phyloP scores from a whole-genome alignment of 1,140 invertebrate genomes.

The Drosophila oshimai region DNA sequence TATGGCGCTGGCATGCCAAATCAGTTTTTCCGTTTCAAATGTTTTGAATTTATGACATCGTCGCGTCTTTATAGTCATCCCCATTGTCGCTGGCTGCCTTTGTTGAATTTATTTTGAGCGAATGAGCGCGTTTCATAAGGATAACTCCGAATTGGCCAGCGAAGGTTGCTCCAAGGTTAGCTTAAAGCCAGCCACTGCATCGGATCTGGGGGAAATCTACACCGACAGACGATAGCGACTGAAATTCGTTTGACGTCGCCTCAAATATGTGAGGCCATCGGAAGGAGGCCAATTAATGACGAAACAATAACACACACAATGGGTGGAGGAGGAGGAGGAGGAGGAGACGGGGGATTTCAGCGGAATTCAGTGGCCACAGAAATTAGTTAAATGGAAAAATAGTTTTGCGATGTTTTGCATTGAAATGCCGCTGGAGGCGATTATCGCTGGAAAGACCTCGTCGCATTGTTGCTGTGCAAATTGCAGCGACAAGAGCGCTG shows the following conservation, averaged over 20 bases:
- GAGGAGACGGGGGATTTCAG: too few relatives aligned
- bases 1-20: slow-evolving; percentile 53
- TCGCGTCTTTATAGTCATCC: slow-evolving; percentile 67
- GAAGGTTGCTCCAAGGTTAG: slow-evolving; percentile 70
- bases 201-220: slow-evolving; percentile 23
- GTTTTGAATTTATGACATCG: slow-evolving; percentile 74
- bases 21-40: slow-evolving; percentile 70
- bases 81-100: slow-evolving; percentile 54
- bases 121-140: slow-evolving; percentile 62
- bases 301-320: slow-evolving; percentile 47
- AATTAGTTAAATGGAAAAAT: slow-evolving; percentile 81
- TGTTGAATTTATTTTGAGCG: slow-evolving; percentile 64
- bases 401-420: slow-evolving; percentile 72
- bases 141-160: slow-evolving; percentile 30
- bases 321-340: too few relatives aligned
- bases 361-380: slow-evolving; percentile 55
- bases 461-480: slow-evolving; percentile 65
- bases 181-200: slow-evolving; percentile 28
- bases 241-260: slow-evolving; percentile 14
- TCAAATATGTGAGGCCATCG: slow-evolving; percentile 28
- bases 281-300: slow-evolving; percentile 66
- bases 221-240: neutral
- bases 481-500: slow-evolving; percentile 47
- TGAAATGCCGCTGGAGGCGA: slow-evolving; percentile 70
- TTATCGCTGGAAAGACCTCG: slow-evolving; percentile 71